Evolutionary conservation across 2,888 invertebrate genomes (phyloP), one percentile per base, ranked within the genome.

Genomic region (Pemphredon lugubris): DNA sequence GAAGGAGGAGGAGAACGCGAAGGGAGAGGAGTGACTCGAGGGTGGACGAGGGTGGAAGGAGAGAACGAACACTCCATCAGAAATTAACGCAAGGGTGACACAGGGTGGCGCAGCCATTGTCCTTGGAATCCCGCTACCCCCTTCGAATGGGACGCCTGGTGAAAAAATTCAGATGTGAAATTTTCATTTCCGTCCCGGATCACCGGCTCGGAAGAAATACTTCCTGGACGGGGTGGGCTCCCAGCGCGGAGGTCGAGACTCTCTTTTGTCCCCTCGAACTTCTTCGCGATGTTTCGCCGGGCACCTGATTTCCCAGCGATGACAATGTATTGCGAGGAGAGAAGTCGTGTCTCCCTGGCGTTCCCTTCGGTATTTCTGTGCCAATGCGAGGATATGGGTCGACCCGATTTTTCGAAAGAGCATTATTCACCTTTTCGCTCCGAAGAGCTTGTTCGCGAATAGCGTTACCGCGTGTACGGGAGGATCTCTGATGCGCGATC

Each of bases 161-260:
- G 82, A 86, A 84, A 86, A 88, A 87, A 87, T 87, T 88, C 84
- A 86, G 87, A 88, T 88, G 88, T 86, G 84, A 88, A 88, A 88
- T 88, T 84, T 88, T 88, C 87, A 88, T 88, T 88, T 88, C 85
- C 86, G 85, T 76, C 79, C 77, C 86, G 80, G 83, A 63, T 73
- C 88, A 88, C 78, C 87, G 87, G 77, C 82, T 83, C 82, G 89
- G 89, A 89, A 89, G 85, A 89, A 89, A 88, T 88, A 89, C 88
- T 89, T 89, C 89, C 89, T 88, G 88, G 79, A 53, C 58, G 50
- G 63, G 71, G 61, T 64, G 64, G 71, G 58, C 45, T 59, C 44
- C 61, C 68, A 4, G 54, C 48, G 68, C 68, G n/a, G n/a, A n/a
- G n/a, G n/a, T 58, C 30, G 51, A 68, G 55, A 58, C 51, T 47